These are phyloP conservation scores for Hetaerina americana DNA, from an alignment of 1,140 invertebrate species.

Conservation along the genomic window DNA sequence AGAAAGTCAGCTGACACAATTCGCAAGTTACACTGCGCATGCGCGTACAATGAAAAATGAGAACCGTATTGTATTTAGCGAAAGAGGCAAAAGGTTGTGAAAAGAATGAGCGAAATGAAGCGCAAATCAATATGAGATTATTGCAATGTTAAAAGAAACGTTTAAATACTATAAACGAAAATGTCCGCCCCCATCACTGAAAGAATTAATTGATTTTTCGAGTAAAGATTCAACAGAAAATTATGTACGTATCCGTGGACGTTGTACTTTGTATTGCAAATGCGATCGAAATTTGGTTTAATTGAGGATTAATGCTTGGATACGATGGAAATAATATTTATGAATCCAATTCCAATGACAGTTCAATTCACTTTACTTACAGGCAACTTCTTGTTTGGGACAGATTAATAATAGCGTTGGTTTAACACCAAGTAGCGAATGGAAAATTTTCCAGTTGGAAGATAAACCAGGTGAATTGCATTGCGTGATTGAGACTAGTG, in stretches of 20 bases:
- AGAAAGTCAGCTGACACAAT: slow-evolving; percentile 13
- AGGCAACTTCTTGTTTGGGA: no score
- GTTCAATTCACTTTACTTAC: no score
- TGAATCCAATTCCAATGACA: no score
- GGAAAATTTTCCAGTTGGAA: slow-evolving; percentile 7
- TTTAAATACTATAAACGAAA: slow-evolving; percentile 29
- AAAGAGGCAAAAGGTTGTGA: no score
- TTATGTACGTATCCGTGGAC: neutral
- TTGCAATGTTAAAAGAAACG: slow-evolving; percentile 20
- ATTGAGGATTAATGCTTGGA: no score
- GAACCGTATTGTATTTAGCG: no score
- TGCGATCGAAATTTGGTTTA: no score
- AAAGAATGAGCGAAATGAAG: no score
- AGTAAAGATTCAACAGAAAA: neutral
- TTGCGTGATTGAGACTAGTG: neutral
- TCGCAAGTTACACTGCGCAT: neutral
- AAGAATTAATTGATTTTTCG: slow-evolving; percentile 24
- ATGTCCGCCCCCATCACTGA: slow-evolving; percentile 20
- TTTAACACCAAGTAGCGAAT: slow-evolving; percentile 5
- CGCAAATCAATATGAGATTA: neutral
- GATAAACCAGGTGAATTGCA: slow-evolving; percentile 4
- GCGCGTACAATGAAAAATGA: no score
- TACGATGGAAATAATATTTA: no score
- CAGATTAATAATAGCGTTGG: no score
- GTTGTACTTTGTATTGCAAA: neutral